A percentile compares a stretch with the other conserved stretches of the same genome.
These are phyloP conservation scores for Eurytemora carolleeae DNA, from an alignment of 1,140 invertebrate species.

Conservation along the genomic window DNA sequence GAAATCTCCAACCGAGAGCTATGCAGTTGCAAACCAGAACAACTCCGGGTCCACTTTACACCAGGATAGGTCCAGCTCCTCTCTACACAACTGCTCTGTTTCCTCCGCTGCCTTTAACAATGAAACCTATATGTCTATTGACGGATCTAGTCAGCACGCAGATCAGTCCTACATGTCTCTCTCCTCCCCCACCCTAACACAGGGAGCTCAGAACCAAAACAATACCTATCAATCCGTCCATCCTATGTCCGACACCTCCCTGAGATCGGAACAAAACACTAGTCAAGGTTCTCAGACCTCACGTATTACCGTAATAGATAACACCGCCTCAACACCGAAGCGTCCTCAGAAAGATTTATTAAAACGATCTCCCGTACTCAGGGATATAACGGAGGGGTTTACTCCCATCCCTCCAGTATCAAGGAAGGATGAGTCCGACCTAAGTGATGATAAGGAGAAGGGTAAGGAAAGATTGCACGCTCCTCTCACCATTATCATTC, in stretches of 20 bases:
- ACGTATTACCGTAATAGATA: conserved; percentile 4
- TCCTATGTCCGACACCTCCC: not conserved
- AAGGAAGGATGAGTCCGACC: not conserved
- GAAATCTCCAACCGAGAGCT: not conserved
- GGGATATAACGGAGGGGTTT: conserved; percentile 5
- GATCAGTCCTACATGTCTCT: not conserved
- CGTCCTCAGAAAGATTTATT: not conserved
- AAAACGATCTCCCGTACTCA: conserved; percentile 12
- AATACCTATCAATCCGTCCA: not conserved
- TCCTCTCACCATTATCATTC: conserved; percentile 9
- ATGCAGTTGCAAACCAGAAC: not conserved
- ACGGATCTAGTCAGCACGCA: not conserved
- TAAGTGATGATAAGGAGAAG: not conserved
- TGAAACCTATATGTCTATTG: conserved; percentile 13
- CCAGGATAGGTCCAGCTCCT: not conserved
- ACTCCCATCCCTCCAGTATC: not conserved
- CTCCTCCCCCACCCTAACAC: not conserved
- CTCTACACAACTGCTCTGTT: not conserved
- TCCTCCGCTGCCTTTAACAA: conserved; percentile 6
- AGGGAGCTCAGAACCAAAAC: not conserved
- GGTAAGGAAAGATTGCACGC: not conserved
- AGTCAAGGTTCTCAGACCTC: conserved; percentile 4
- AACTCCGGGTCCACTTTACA: not conserved
- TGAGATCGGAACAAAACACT: not conserved
- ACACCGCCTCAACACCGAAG: not conserved